Evolutionary conservation across 2,113 vertebrate genomes (phyloP).

Genomic region (Bambusicola thoracicus): DNA sequence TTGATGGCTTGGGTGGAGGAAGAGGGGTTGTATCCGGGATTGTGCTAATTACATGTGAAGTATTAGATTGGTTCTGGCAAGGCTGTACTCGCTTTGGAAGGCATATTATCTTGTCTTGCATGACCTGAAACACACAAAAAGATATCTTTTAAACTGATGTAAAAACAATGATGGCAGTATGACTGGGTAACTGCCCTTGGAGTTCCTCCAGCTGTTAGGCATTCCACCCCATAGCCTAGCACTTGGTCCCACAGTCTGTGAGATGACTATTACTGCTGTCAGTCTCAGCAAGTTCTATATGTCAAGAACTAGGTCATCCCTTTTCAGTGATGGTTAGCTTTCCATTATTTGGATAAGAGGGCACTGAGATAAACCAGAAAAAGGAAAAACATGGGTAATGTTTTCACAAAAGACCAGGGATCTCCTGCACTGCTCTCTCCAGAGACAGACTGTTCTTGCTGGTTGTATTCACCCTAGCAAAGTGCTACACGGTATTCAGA

Average conservation of each 20-base stretch:
- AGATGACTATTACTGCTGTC: not conserved
- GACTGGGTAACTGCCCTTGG: constrained; percentile 58
- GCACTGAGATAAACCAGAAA: not conserved
- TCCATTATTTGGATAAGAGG: not conserved
- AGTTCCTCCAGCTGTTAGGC: constrained; percentile 30
- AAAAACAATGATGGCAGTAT: constrained; percentile 39
- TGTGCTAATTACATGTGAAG: constrained; percentile 78
- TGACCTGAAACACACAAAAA: constrained; percentile 88
- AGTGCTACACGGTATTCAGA: not conserved
- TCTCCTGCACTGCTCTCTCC: not conserved
- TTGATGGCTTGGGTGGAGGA: constrained; percentile 74
- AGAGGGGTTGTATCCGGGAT: constrained; percentile 65
- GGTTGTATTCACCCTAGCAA: not conserved
- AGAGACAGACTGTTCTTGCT: not conserved
- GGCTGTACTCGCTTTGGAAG: constrained; percentile 86
- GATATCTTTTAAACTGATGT: constrained; percentile 52
- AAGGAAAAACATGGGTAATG: not conserved
- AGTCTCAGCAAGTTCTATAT: not conserved
- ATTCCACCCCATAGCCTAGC: not conserved
- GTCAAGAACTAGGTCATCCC: constrained; percentile 6
- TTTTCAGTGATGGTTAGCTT: not conserved
- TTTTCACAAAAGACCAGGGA: not conserved
- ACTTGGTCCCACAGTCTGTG: not conserved
- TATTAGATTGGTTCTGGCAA: constrained; percentile 80
- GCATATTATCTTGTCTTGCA: constrained; percentile 99